Percentiles rank a stretch among this genome's conserved stretches.
These are phyloP conservation scores for Cylas formicarius DNA, from an alignment of 1,140 invertebrate genomes.

Conservation along the genomic window DNA sequence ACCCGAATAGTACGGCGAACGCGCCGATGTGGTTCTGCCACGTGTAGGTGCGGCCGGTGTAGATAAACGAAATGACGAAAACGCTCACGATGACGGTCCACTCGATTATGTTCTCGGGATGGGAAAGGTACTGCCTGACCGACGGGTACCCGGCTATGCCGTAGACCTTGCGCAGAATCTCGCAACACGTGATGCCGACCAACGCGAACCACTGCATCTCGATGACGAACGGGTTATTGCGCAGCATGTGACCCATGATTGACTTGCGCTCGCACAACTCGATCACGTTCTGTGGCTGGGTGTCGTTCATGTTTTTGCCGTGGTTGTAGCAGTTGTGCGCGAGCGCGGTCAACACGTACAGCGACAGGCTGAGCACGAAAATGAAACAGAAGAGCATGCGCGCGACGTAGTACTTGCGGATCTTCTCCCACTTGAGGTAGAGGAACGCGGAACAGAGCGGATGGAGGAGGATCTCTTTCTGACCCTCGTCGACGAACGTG, in stretches of 20 bases:
- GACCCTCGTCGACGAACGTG: conserved; percentile 74
- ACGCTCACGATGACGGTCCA: conserved; percentile 78
- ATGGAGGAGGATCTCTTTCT: conserved; percentile 74
- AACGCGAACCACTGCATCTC: conserved; percentile 73
- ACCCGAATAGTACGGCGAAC: conserved; percentile 73
- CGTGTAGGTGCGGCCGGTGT: conserved; percentile 64
- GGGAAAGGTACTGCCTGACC: conserved; percentile 68
- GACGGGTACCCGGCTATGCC: conserved; percentile 69
- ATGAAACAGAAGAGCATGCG: conserved; percentile 71
- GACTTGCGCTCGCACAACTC: conserved; percentile 67
- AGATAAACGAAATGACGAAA: conserved; percentile 71
- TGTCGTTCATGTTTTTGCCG: conserved; percentile 60
- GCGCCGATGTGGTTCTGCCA: conserved; percentile 80
- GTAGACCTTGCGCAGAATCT: conserved; percentile 68
- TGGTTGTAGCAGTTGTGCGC: conserved; percentile 74
- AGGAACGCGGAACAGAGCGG: conserved; percentile 76
- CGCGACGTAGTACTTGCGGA: conserved; percentile 78
- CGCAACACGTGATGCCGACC: conserved; percentile 63
- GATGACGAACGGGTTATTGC: conserved; percentile 63
- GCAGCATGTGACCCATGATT: conserved; percentile 60
- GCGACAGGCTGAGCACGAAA: conserved; percentile 68
- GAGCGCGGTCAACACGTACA: conserved; percentile 68
- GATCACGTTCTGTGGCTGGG: conserved; percentile 49
- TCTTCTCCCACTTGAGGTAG: conserved; percentile 81
- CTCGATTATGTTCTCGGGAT: conserved; percentile 76